These are phyloP conservation scores for Aethes cnicana DNA, from an alignment of 2,888 invertebrate species.

Conservation along the genomic window DNA sequence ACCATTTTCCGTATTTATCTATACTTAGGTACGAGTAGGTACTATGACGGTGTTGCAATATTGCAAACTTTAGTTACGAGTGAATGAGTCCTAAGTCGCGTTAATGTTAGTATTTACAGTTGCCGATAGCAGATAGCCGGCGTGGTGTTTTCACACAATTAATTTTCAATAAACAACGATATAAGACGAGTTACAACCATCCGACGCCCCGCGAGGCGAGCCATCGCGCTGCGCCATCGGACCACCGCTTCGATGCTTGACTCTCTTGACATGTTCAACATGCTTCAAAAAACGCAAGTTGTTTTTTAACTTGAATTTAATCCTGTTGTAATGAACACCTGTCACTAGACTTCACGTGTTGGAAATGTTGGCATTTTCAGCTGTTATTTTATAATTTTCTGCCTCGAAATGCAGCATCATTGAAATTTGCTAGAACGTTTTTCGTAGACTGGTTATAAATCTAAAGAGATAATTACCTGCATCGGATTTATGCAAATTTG, in stretches of 20 bases:
- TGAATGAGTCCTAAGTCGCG: constrained; percentile 30
- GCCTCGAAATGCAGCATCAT: too few species aligned
- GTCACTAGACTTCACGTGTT: constrained; percentile 10
- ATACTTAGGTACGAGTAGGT: too few species aligned
- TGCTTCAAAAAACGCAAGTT: constrained; percentile 38
- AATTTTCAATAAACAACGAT: constrained; percentile 69
- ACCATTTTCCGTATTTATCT: too few species aligned
- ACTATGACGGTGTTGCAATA: too few species aligned
- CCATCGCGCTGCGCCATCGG: constrained; percentile 55
- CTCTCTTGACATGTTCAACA: constrained; percentile 44
- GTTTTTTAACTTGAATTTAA: constrained; percentile 21
- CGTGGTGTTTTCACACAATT: constrained; percentile 62
- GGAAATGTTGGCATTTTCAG: too few species aligned
- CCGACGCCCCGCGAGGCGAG: constrained; percentile 53
- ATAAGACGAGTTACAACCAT: constrained; percentile 55
- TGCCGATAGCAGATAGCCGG: constrained; percentile 47
- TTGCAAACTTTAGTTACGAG: too few species aligned
- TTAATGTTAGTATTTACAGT: constrained; percentile 39
- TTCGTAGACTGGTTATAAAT: too few species aligned
- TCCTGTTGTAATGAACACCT: constrained; percentile 35
- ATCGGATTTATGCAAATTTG: not conserved
- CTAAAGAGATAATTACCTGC: too few species aligned
- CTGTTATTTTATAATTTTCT: too few species aligned
- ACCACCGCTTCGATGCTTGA: constrained; percentile 54
- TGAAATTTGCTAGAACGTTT: too few species aligned